Conservation (phyloP, 1,140 invertebrate genomes). For the Radopholus similis region DNA sequence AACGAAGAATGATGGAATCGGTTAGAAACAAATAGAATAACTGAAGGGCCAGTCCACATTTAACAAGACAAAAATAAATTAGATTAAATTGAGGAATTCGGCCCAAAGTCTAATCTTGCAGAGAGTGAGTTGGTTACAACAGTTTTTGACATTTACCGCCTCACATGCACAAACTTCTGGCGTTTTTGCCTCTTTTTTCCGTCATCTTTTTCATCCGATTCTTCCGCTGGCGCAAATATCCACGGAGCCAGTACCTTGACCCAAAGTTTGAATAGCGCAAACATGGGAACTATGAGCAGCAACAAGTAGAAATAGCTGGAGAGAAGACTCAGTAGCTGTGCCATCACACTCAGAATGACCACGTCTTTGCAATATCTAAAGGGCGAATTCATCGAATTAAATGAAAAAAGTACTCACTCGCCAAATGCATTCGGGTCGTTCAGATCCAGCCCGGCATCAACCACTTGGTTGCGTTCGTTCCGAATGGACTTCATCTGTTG, state of each 20-base stretch:
- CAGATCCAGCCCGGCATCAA: slow-evolving; percentile 57
- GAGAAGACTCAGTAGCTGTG: slow-evolving; percentile 47
- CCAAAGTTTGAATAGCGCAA: slow-evolving; percentile 52
- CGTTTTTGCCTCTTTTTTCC: slow-evolving; percentile 26
- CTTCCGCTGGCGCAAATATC: slow-evolving; percentile 44
- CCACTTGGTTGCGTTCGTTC: slow-evolving; percentile 49
- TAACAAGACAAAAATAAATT: no score
- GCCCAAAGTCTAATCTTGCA: no score
- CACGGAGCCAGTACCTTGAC: slow-evolving; percentile 45
- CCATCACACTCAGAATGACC: slow-evolving; percentile 44
- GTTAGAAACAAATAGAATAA: no score
- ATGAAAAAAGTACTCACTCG: slow-evolving; percentile 42
- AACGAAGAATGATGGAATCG: no score
- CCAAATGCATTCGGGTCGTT: slow-evolving; percentile 55
- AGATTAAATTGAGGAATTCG: no score
- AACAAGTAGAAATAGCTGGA: slow-evolving; percentile 44
- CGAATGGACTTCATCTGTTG: slow-evolving; percentile 29
- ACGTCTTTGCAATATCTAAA: slow-evolving; percentile 56
- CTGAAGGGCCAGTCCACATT: no score
- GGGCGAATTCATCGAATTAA: neutral
- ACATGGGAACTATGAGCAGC: slow-evolving; percentile 42
- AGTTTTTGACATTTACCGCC: slow-evolving; percentile 24
- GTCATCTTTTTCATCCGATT: slow-evolving; percentile 44
- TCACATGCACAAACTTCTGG: slow-evolving; percentile 26
- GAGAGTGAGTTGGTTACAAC: no score